Evolutionary conservation across 2,113 vertebrate species (phyloP).

Genomic region (Forbesichthys agassizii): DNA sequence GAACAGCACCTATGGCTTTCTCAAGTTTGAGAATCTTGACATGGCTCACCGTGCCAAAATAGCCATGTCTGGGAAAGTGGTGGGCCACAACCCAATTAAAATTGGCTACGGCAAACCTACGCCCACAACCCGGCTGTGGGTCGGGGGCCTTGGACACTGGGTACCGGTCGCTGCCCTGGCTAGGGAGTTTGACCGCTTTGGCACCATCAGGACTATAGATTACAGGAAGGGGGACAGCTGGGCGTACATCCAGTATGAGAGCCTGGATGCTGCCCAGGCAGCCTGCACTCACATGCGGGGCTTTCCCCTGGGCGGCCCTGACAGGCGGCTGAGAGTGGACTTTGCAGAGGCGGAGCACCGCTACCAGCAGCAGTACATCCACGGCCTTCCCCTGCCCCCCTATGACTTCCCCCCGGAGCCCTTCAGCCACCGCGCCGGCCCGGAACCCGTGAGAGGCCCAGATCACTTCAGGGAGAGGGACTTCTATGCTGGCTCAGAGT

Average conservation of each 20-base stretch:
- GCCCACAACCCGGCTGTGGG: conserved; percentile 94
- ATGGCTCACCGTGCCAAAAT: conserved; percentile 97
- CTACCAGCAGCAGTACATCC: conserved; percentile 91
- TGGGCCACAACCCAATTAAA: conserved; percentile 92
- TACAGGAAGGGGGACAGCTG: conserved; percentile 96
- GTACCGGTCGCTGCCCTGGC: conserved; percentile 90
- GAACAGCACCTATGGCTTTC: conserved; percentile 92
- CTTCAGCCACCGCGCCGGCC: conserved; percentile 85
- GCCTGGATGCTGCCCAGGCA: conserved; percentile 94
- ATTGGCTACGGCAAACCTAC: conserved; percentile 98
- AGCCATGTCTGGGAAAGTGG: conserved; percentile 94
- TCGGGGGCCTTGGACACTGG: conserved; percentile 95
- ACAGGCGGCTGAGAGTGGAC: conserved; percentile 93
- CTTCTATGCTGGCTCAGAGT: conserved; percentile 83
- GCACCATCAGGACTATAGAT: conserved; percentile 96
- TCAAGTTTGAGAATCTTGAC: conserved; percentile 97
- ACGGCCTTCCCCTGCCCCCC: conserved; percentile 88
- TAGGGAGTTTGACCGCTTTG: conserved; percentile 97
- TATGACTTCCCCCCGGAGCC: conserved; percentile 88
- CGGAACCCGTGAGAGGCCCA: conserved; percentile 80
- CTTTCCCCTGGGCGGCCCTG: conserved; percentile 90
- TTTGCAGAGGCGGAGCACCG: conserved; percentile 95
- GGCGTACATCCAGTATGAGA: conserved; percentile 99
- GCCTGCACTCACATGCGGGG: conserved; percentile 96
- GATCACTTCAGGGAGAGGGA: conserved; percentile 91